A percentile compares a stretch with the other conserved stretches of the same genome.
These are phyloP conservation scores for Agrochola litura DNA, from an alignment of 2,888 invertebrate genomes.

Conservation along the genomic window DNA sequence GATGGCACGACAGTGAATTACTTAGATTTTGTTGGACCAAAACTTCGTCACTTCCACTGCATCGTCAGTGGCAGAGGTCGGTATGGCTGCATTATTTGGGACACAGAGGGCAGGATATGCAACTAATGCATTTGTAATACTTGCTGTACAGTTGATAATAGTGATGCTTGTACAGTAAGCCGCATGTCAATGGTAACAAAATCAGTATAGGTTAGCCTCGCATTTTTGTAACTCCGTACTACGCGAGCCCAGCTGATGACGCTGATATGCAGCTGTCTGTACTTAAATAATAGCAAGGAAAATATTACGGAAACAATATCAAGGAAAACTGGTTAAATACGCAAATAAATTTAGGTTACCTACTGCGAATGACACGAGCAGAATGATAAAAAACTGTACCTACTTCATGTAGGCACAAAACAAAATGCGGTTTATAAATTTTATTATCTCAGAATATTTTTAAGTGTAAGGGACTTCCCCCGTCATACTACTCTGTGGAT, in stretches of 20 bases:
- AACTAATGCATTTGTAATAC: neutral
- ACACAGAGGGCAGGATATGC: no score
- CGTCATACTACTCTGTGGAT: neutral
- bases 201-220: no score
- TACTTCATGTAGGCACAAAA: neutral
- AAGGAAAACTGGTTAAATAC: conserved; percentile 39
- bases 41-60: no score
- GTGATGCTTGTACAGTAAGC: no score
- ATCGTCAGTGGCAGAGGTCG: no score
- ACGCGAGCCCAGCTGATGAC: neutral
- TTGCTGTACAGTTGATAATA: neutral
- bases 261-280: no score
- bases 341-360: neutral
- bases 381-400: neutral
- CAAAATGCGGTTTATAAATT: no score
- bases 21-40: neutral
- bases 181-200: no score
- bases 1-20: neutral
- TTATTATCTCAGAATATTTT: neutral
- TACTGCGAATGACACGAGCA: no score
- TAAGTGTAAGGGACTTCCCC: neutral
- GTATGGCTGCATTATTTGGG: no score
- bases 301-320: conserved; percentile 23
- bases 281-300: conserved; percentile 7
- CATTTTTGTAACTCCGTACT: neutral